A percentile compares a stretch with the other conserved stretches of the same genome.
Evolutionary conservation across 2,797 vertebrate genomes (phyloP).

Genomic region (Sebastes ruberrimus): DNA sequence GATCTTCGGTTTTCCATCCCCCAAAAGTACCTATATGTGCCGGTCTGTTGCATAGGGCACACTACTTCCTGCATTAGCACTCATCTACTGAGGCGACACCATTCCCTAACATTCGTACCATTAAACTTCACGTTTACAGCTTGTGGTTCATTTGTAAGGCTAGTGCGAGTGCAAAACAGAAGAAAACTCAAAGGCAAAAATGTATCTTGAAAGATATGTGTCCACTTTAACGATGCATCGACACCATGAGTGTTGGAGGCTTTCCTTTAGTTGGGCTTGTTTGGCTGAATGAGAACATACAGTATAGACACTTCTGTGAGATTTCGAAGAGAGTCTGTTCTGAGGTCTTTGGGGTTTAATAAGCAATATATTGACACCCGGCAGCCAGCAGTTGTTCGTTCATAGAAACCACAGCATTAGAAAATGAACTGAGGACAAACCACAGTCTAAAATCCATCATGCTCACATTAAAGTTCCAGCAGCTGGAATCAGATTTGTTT

Average conservation of each 20-base stretch:
- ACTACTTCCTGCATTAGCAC: too few species aligned
- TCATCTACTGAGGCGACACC: neutral
- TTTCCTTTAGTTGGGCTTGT: neutral
- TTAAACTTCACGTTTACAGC: neutral
- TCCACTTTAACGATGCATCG: neutral
- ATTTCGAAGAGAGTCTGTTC: neutral
- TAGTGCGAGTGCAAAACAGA: neutral
- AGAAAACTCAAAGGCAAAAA: neutral
- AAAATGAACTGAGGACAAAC: constrained; percentile 8
- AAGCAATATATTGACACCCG: neutral
- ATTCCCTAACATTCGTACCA: neutral
- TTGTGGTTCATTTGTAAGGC: neutral
- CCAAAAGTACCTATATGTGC: too few species aligned
- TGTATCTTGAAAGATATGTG: neutral
- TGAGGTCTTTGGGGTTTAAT: neutral
- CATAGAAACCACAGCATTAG: neutral
- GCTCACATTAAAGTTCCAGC: constrained; percentile 35
- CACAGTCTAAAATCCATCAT: constrained; percentile 16
- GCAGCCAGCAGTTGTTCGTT: neutral
- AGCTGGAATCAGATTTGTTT: constrained; percentile 43
- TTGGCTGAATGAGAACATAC: neutral
- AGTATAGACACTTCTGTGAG: neutral
- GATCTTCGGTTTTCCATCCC: too few species aligned
- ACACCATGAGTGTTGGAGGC: neutral
- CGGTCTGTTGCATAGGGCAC: too few species aligned